Conservation (phyloP, 2,888 invertebrate genomes). For the Pediacus dermestoides region DNA sequence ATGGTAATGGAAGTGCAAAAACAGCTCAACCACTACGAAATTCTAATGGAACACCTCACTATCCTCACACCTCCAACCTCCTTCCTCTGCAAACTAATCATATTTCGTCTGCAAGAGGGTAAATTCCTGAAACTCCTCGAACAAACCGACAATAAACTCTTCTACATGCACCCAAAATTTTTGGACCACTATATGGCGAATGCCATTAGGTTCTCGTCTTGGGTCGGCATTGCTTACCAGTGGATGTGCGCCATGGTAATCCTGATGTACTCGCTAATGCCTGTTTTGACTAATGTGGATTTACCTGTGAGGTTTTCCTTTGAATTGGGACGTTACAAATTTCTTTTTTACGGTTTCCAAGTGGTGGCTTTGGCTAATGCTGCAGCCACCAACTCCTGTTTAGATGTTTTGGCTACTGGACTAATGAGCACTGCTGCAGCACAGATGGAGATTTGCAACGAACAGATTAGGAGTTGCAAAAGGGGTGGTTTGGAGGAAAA, state of each 20-base stretch:
- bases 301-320: constrained; percentile 16
- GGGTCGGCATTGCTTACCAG: constrained; percentile 10
- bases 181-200: neutral
- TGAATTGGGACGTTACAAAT: constrained; percentile 12
- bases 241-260: constrained; percentile 5
- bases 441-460: constrained; percentile 31
- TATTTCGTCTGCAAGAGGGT: constrained; percentile 4
- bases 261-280: constrained; percentile 9
- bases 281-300: constrained; percentile 5
- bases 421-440: constrained; percentile 30
- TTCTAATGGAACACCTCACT: constrained; percentile 10
- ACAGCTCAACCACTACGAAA: constrained; percentile 9
- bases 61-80: constrained; percentile 11
- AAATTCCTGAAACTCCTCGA: constrained; percentile 7
- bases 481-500: constrained; percentile 10
- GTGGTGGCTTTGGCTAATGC: constrained; percentile 10
- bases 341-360: constrained; percentile 12
- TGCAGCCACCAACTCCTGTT: constrained; percentile 23
- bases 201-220: constrained; percentile 1
- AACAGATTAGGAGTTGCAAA: constrained; percentile 22
- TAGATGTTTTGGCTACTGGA: constrained; percentile 33
- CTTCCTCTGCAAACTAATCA: constrained; percentile 9
- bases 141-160: no score
- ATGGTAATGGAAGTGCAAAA: constrained; percentile 7
- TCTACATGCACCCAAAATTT: constrained; percentile 9